Evolutionary conservation across 2,888 invertebrate genomes (phyloP), one percentile per base, ranked within the genome.

Genomic region (Keiferia lycopersicella): DNA sequence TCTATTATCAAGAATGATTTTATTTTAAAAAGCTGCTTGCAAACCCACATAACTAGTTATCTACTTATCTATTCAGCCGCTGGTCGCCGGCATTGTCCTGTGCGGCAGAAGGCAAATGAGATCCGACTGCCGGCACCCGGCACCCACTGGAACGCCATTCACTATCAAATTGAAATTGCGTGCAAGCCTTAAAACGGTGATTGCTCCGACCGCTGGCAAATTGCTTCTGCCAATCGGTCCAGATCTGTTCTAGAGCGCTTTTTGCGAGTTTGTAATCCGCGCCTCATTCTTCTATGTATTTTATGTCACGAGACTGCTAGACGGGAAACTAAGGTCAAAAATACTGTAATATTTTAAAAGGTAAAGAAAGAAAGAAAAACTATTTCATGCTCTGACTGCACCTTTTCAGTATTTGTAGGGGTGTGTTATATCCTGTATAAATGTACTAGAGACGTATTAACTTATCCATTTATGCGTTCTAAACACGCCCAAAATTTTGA

Each of bases 111-210:
- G 41, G 41, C 41, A 41, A 41, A 41, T 41, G 41, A 41, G 41
- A 41, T 41, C 41, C 41, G 41, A 41, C 41, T 7, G 12, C 39
- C 8, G n/a, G n/a, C n/a, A n/a, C 41, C 41, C 14, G 14, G 12
- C 39, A 8, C 6, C 14, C 41, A n/a, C 41, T n/a, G 41, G 41
- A 12, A 41, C 41, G 41, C 41, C 41, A n/a, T 41, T 41, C 41
- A 41, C 41, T 41, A 41, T 41, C 41, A 41, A 41, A 41, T 41
- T 41, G 41, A 41, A 41, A 41, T 41, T 41, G 41, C 41, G 41
- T 41, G 41, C 12, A 41, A 41, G 41, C 41, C 41, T 41, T 41
- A 41, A 41, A 41, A 41, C 41, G 41, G 41, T 41, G 41, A 41
- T 41, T 41, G 41, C 41, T 41, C 41, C 14, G 14, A 14, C 14